Evolutionary conservation across 2,888 invertebrate species (phyloP).

Genomic region (Osmoderma eremita): DNA sequence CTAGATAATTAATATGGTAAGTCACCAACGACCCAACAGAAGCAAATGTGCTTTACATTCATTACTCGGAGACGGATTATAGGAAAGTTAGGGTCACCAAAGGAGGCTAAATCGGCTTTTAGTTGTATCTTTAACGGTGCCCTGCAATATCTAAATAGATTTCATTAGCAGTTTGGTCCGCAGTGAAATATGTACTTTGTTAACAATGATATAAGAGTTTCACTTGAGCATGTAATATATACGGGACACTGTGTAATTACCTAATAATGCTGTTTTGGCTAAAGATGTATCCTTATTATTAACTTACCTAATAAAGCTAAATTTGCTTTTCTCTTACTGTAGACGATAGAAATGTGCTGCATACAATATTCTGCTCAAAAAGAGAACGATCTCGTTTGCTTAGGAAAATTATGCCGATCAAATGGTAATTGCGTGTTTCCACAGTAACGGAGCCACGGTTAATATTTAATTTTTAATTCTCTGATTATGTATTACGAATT

Average conservation of each 20-base stretch:
- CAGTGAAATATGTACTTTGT: constrained; percentile 32
- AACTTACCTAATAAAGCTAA: neutral
- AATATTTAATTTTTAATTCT: constrained; percentile 11
- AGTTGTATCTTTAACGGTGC: constrained; percentile 26
- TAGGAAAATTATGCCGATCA: neutral
- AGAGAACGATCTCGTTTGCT: neutral
- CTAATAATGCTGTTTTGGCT: neutral
- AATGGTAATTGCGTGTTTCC: neutral
- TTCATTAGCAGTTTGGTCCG: constrained; percentile 28
- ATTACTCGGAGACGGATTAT: constrained; percentile 30
- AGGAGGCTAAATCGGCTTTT: constrained; percentile 33
- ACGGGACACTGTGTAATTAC: neutral
- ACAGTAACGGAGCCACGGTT: constrained; percentile 4
- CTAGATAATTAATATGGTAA: constrained; percentile 24
- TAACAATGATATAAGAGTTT: constrained; percentile 17
- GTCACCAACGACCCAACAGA: constrained; percentile 2
- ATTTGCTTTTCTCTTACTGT: too few species aligned
- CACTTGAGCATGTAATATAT: constrained; percentile 11
- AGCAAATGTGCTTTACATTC: constrained; percentile 32
- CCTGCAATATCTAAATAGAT: constrained; percentile 31
- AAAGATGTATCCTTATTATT: too few species aligned
- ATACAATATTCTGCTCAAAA: neutral
- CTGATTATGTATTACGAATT: constrained; percentile 16
- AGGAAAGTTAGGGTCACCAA: constrained; percentile 28
- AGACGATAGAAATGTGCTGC: neutral